A percentile compares a stretch with the other conserved stretches of the same genome.
These are phyloP conservation scores for Hylyphantes graminicola DNA, from an alignment of 1,140 invertebrate genomes.

Conservation along the genomic window DNA sequence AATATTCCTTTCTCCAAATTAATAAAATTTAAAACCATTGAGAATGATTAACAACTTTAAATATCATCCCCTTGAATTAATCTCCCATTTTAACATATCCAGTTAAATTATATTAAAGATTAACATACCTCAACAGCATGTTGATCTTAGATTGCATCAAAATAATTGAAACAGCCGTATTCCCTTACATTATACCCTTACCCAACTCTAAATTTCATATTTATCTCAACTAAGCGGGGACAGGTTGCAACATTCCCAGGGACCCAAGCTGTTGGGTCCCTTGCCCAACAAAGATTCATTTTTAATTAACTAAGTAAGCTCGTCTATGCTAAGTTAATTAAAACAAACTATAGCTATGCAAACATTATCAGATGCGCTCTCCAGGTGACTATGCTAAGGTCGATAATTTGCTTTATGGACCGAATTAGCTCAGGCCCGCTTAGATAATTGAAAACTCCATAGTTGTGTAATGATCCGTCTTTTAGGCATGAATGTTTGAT, in stretches of 20 bases:
- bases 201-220: not conserved
- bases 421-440: slow-evolving; percentile 22
- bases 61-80: no score
- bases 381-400: slow-evolving; percentile 27
- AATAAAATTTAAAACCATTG: no score
- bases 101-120: no score
- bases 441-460: slow-evolving; percentile 53
- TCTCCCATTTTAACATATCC: no score
- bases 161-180: not conserved
- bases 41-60: no score
- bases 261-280: not conserved
- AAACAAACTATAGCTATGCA: slow-evolving; percentile 31
- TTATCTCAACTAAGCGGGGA: slow-evolving; percentile 10
- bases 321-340: slow-evolving; percentile 38
- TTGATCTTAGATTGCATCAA: not conserved
- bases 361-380: slow-evolving; percentile 44
- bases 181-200: not conserved
- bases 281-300: slow-evolving; percentile 28
- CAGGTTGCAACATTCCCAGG: slow-evolving; percentile 39
- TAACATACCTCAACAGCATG: no score
- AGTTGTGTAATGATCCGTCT: slow-evolving; percentile 17
- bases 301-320: slow-evolving; percentile 48
- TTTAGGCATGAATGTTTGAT: slow-evolving; percentile 45
- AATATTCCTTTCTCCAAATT: no score
- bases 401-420: slow-evolving; percentile 50